Evolutionary conservation across 2,113 vertebrate species (phyloP), one percentile per base, ranked within the genome.

Genomic region (Oreochromis spilurus): DNA sequence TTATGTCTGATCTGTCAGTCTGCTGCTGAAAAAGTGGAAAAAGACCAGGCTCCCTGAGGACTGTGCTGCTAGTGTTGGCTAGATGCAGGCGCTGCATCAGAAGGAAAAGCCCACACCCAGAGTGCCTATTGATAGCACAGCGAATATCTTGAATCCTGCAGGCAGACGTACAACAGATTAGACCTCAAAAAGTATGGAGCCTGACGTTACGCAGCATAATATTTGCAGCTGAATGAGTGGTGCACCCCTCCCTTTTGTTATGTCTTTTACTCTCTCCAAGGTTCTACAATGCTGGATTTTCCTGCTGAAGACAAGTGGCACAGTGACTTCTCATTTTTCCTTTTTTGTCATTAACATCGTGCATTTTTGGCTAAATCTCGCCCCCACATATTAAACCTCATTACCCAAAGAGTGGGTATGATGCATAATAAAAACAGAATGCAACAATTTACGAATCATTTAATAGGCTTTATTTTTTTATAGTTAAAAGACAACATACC

Each of bases 261-360:
- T n/a, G 16, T 77, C 79, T 67, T 81, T 87, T 43, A 77, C 54
- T 87, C 79, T 70, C 72, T 84, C 81, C 21, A 55, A 62, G 82
- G 34, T 67, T 89, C 45, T 19, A 29, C 36, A 79, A 43, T 83
- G 83, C 77, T 26, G 5, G 36, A 57, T 72, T 93, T 89, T 85
- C 87, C 82, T 80, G 57, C 84, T 86, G 55, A 82, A n/a, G 79
- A 91, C 50, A 88, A 90, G 67, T 85, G 81, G 90, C 90, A 82
- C 52, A 95, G 90, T 88, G 93, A 96, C 95, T 95, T 93, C 24
- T 21, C 34, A 34, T 1, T 67, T 67, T 67, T 21, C 62, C 11
- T 5, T 67, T 67, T 38, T 58, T 58, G 83, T 82, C 48, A 38
- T 81, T 24, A 67, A 85, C 83, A 72, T 82, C 50, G 36, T 38